These are phyloP conservation scores for Heliopora coerulea DNA, from an alignment of 92 coral and sea anemone genomes.

Conservation along the genomic window DNA sequence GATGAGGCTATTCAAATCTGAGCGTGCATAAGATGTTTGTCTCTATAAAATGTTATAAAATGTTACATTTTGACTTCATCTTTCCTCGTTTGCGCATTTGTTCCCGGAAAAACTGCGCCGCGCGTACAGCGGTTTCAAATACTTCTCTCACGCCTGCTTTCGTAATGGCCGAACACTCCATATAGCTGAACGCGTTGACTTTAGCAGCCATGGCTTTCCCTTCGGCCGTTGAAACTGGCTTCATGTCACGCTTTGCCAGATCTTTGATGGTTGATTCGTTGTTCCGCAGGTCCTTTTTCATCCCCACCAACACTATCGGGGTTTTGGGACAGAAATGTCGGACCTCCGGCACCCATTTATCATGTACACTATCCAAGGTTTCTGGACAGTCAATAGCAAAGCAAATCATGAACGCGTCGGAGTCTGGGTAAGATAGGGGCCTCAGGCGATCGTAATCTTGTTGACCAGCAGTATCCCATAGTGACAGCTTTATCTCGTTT, in stretches of 20 bases:
- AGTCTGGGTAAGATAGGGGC: constrained; percentile 88
- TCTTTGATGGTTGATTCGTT: neutral
- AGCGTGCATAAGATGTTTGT: no score
- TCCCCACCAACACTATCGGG: constrained; percentile 28
- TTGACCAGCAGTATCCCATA: constrained; percentile 98
- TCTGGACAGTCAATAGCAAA: constrained; percentile 94
- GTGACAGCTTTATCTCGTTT: constrained; percentile 76
- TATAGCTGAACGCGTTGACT: neutral
- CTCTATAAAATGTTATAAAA: no score
- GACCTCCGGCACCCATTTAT: constrained; percentile 35
- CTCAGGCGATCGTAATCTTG: constrained; percentile 94
- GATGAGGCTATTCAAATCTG: no score
- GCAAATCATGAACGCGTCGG: constrained; percentile 92
- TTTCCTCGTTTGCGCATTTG: neutral
- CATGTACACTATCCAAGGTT: constrained; percentile 51
- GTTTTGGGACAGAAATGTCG: constrained; percentile 29
- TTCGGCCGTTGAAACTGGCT: constrained; percentile 10
- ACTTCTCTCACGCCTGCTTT: constrained; percentile 42
- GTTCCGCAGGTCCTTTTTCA: constrained; percentile 21
- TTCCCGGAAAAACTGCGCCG: neutral
- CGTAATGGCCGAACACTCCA: constrained; percentile 26
- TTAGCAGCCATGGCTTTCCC: constrained; percentile 5
- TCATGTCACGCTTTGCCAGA: neutral
- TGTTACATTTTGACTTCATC: no score
- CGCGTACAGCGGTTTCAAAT: constrained; percentile 40